Percentiles rank a stretch among this genome's conserved stretches.
phyloP scores from a whole-genome alignment of 2,797 vertebrate genomes.

The Cyprinodon diabolis region DNA sequence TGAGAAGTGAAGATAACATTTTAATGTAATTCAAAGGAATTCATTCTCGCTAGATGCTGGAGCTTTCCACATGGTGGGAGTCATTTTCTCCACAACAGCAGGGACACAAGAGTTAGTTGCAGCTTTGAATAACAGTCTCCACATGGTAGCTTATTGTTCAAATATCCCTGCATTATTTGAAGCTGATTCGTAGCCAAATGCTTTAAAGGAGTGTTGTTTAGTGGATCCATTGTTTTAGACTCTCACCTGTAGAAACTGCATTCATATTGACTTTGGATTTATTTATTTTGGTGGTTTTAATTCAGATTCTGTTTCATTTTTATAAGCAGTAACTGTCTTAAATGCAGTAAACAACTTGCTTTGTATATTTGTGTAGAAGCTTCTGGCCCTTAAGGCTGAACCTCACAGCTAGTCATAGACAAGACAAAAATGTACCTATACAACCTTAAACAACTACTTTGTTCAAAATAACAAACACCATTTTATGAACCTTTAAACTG shows the following conservation, averaged over 20 bases:
- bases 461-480: too few species aligned
- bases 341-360: neutral
- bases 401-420: too few species aligned
- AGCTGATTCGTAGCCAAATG: neutral
- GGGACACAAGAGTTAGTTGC: neutral
- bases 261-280: neutral
- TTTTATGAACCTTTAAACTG: too few species aligned
- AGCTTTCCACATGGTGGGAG: neutral
- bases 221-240: neutral
- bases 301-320: neutral
- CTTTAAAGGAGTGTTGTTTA: neutral
- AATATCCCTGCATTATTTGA: constrained; percentile 2
- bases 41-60: neutral
- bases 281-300: too few species aligned
- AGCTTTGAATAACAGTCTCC: neutral
- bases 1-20: neutral
- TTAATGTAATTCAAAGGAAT: neutral
- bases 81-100: neutral
- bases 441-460: too few species aligned
- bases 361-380: too few species aligned
- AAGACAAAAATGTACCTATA: too few species aligned
- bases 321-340: neutral
- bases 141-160: constrained; percentile 1
- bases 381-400: too few species aligned
- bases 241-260: neutral